A percentile compares a stretch with the other conserved stretches of the same genome.
Evolutionary conservation across 2,797 vertebrate species (phyloP).

Genomic region (Danio choprae): DNA sequence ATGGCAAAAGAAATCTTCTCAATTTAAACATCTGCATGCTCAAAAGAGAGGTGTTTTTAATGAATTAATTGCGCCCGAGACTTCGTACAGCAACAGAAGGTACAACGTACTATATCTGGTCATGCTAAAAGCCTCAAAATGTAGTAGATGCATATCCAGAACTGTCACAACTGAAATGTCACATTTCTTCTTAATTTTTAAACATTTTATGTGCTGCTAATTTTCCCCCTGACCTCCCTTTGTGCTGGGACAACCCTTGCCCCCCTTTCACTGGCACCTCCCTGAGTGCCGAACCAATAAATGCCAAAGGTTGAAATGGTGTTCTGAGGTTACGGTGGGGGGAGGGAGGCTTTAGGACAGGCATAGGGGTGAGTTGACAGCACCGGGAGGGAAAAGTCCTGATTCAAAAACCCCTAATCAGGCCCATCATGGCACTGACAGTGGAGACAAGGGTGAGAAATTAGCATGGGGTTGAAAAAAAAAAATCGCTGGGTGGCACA

Average conservation of each 20-base stretch:
- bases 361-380: conserved; percentile 75
- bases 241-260: conserved; percentile 85
- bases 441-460: conserved; percentile 68
- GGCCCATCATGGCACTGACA: conserved; percentile 77
- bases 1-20: conserved; percentile 28
- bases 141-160: conserved; percentile 25
- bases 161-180: background rate
- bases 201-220: conserved; percentile 91
- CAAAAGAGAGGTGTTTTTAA: conserved; percentile 37
- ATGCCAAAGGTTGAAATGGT: conserved; percentile 87
- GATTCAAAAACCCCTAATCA: conserved; percentile 79
- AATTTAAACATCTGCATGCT: conserved; percentile 64
- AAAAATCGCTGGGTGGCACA: conserved; percentile 69
- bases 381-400: conserved; percentile 67
- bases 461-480: conserved; percentile 77
- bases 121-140: conserved; percentile 39
- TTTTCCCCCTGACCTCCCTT: conserved; percentile 90
- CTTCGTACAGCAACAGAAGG: background rate
- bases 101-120: background rate
- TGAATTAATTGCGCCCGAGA: background rate
- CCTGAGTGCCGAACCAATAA: conserved; percentile 79
- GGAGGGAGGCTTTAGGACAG: conserved; percentile 31
- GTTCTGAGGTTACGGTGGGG: conserved; percentile 63
- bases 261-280: conserved; percentile 68
- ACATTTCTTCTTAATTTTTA: conserved; percentile 82